phyloP scores from a whole-genome alignment of 2,888 invertebrate species.

The Alloscopus bannaensis region DNA sequence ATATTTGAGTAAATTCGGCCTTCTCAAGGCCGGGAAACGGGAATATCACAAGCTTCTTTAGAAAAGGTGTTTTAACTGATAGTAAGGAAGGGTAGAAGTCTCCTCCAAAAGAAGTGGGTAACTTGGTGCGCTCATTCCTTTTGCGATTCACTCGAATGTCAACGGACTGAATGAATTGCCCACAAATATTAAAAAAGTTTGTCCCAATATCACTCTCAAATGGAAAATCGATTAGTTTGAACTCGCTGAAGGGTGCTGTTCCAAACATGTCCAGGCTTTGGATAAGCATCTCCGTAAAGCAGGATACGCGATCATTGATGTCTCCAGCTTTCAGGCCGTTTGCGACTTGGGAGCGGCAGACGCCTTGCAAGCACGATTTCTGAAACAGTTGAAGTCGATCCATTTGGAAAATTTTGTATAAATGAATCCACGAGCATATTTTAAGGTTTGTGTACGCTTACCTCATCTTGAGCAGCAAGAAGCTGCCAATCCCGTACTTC shows the following conservation, averaged over 20 bases:
- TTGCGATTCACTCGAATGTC: conserved; percentile 50
- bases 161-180: conserved; percentile 19
- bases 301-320: conserved; percentile 16
- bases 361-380: background rate
- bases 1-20: background rate
- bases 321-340: conserved; percentile 15
- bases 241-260: conserved; percentile 44
- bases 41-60: conserved; percentile 43
- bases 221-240: conserved; percentile 54
- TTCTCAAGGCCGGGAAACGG: conserved; percentile 39
- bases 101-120: conserved; percentile 37
- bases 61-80: conserved; percentile 15
- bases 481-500: conserved; percentile 37
- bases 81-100: conserved; percentile 41
- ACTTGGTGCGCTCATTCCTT: background rate
- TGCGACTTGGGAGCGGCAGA: background rate
- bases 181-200: conserved; percentile 36
- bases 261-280: conserved; percentile 43
- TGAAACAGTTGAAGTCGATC: background rate
- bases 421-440: too few relatives aligned
- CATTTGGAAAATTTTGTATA: background rate
- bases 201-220: conserved; percentile 24
- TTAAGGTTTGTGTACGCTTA: background rate
- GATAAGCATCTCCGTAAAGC: conserved; percentile 9
- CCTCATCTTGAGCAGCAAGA: background rate